Evolutionary conservation across 1,140 invertebrate species (phyloP).

Genomic region (Neuroterus valhalla): DNA sequence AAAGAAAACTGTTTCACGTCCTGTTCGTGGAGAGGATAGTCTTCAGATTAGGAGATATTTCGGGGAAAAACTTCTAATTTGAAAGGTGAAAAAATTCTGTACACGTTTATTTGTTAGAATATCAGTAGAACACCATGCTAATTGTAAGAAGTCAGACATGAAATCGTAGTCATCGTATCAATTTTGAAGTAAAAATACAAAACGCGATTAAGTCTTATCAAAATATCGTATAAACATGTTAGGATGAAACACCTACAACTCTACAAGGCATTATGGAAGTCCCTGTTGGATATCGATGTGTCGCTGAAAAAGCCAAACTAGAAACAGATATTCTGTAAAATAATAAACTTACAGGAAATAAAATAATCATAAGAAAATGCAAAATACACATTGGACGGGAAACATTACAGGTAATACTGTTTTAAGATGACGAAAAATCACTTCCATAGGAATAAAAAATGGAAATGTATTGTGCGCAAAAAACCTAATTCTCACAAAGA

Average conservation of each 20-base stretch:
- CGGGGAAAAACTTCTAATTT: no score
- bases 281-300: background rate
- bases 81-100: slow-evolving; percentile 34
- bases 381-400: slow-evolving; percentile 68
- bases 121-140: background rate
- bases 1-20: no score
- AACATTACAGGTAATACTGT: slow-evolving; percentile 66
- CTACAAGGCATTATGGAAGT: background rate
- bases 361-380: slow-evolving; percentile 55
- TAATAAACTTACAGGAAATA: slow-evolving; percentile 55
- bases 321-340: slow-evolving; percentile 38
- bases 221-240: background rate
- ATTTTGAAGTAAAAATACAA: background rate
- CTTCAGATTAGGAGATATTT: no score
- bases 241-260: background rate
- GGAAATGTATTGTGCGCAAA: no score
- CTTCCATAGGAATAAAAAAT: background rate
- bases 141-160: background rate
- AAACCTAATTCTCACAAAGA: background rate
- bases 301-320: background rate
- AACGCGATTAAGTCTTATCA: background rate
- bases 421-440: background rate
- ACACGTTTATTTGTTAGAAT: slow-evolving; percentile 39
- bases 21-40: no score
- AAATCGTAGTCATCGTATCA: background rate